Evolutionary conservation across 2,797 vertebrate species (phyloP), one percentile per base, ranked within the genome.

Genomic region (Intellagama lesueurii): DNA sequence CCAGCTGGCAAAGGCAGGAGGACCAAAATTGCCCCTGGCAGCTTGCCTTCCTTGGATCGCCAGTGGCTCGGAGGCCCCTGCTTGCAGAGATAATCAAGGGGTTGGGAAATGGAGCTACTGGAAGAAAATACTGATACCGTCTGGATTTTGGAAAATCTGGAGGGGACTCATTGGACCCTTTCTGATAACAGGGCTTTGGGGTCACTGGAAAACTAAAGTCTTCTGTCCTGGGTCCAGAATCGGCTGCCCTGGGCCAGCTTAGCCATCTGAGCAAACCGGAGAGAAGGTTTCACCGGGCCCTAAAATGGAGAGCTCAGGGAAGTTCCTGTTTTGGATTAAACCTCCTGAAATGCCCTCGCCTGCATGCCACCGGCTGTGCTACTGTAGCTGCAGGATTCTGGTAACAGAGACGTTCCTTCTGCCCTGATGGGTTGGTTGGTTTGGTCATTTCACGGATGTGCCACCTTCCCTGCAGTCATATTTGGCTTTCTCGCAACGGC

Each of bases 21-120:
- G 86, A 85, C 95, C 95, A 93, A 89, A 95, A 81, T 89, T 95
- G 89, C 93, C 88, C 94, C 95, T 96, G 96, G 96, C 95, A 92
- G 7, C 1, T 56, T 83, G 90, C 93, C 92, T 92, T 70, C 90
- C 82, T 12, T 80, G 94, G 92, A 92, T 92, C 95, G 96, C 94
- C 94, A 90, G 22, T 91, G 92, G 89, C 91, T 95, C 95, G 92
- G 93, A 96, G 95, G 92, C 91, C 91, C 90, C 92, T 44, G 90
- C 96, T 40, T 96, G 81, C 97, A 81, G 95, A 95, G 95, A 96
- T 97, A 97, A 96, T 96, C 95, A 97, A 94, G 94, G 95, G 94
- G 95, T 97, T 97, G 92, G 52, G 95, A 96, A 96, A 95, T 88
- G 89, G 88, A 95, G 86, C 52, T 94, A 91, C 94, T 95, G 95